phyloP scores from a whole-genome alignment of 2,113 vertebrate genomes.

The Morphnarchus princeps region DNA sequence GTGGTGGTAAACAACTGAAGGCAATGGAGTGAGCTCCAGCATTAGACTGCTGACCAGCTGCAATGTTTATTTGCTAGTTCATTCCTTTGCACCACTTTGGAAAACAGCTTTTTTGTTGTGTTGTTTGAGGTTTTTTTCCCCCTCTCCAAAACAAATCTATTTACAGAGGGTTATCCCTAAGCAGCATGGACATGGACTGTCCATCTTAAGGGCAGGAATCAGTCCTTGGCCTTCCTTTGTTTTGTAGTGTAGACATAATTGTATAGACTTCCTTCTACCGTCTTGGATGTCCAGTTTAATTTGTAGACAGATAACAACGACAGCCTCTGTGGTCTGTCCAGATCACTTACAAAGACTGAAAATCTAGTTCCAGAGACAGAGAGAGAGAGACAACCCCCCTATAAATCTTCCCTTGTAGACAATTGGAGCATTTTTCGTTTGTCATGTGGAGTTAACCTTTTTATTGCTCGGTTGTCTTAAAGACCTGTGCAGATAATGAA shows the following conservation, averaged over 20 bases:
- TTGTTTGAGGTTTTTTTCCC: accelerated
- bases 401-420: neutral
- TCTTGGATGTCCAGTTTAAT: neutral
- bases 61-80: neutral
- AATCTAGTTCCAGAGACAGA: neutral
- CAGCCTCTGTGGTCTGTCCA: neutral
- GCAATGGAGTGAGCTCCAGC: neutral
- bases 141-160: neutral
- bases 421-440: neutral
- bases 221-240: neutral
- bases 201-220: neutral
- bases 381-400: accelerated
- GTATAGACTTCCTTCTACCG: neutral
- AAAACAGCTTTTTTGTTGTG: neutral
- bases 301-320: neutral
- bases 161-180: neutral
- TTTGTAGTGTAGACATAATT: neutral
- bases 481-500: neutral
- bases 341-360: neutral
- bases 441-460: neutral
- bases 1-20: neutral
- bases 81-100: neutral
- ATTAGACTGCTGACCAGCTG: neutral
- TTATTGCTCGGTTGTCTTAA: neutral
- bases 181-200: neutral